Evolutionary conservation across 2,888 invertebrate genomes (phyloP), one percentile per base, ranked within the genome.

Genomic region (Coremacera marginata): DNA sequence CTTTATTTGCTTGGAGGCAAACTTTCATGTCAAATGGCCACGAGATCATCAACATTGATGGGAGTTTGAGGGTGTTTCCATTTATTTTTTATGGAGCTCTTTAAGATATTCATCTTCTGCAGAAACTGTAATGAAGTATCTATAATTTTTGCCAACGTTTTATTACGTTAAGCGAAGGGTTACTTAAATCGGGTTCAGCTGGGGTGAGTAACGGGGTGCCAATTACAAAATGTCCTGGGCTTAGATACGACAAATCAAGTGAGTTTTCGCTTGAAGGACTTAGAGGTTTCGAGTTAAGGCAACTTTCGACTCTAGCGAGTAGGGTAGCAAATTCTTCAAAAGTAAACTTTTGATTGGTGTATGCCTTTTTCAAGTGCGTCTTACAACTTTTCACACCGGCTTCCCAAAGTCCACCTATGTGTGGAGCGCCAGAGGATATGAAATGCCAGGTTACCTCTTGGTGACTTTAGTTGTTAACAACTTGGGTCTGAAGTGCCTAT

Each of bases 261-360:
- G 74, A 16, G 51, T 70, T 5, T 76, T n/a, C n/a, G n/a, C n/a
- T n/a, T n/a, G n/a, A n/a, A n/a, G n/a, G n/a, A n/a, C n/a, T n/a
- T n/a, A n/a, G 44, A 19, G 77, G 78, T 44, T 75, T 63, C 14
- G 79, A 81, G 57, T 79, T 79, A 2, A 79, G 52, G 62, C 31
- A 31, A 31, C 3, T 31, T 31, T 31, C 31, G 5, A 31, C 5
- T 31, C 31, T 3, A 4, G 31, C 31, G 19, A 78, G 34, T 8
- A 78, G 55, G 1, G 79, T 79, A 4, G 79, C 75, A 51, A 80
- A n/a, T 22, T 79, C 78, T 19, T 79, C 78, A 65, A 81, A 79
- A 0, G 78, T 76, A 11, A 78, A 73, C 2, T 77, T 78, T n/a
- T 75, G 67, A 2, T 4, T 16, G 3, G 55, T 67, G 1, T 73